Percentiles rank a stretch among this genome's conserved stretches.
These are phyloP conservation scores for Muscicapa adusta DNA, from an alignment of 2,113 vertebrate species.

Conservation along the genomic window DNA sequence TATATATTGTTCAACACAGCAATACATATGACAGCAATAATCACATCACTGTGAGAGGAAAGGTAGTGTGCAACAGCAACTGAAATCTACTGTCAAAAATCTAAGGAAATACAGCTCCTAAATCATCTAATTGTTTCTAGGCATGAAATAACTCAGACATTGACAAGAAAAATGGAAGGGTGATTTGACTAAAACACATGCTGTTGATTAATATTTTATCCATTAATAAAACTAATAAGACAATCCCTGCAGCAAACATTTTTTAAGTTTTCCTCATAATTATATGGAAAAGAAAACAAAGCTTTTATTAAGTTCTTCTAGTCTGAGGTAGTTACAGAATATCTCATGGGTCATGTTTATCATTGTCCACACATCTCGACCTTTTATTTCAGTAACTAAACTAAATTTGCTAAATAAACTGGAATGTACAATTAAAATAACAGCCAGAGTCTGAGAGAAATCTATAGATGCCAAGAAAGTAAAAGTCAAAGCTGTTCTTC, in stretches of 20 bases:
- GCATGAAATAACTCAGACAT: background rate
- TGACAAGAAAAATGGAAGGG: background rate
- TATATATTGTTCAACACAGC: background rate
- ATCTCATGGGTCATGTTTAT: background rate
- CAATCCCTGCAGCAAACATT: background rate
- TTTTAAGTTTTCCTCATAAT: background rate
- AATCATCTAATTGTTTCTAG: background rate
- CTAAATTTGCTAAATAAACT: background rate
- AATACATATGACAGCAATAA: background rate
- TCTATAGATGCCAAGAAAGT: background rate
- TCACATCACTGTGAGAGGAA: background rate
- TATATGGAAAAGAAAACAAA: background rate
- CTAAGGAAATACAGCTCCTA: background rate
- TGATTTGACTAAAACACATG: background rate
- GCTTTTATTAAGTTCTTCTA: background rate
- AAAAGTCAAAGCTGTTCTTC: background rate
- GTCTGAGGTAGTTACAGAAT: background rate
- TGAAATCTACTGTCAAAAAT: background rate
- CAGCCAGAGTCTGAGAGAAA: background rate
- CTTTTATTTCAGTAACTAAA: background rate
- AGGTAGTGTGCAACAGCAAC: background rate
- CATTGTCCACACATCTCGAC: background rate
- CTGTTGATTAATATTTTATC: background rate
- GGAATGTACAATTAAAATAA: background rate
- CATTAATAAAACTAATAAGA: background rate